Conservation (phyloP, 2,113 vertebrate genomes). For the Coregonus clupeaformis region DNA sequence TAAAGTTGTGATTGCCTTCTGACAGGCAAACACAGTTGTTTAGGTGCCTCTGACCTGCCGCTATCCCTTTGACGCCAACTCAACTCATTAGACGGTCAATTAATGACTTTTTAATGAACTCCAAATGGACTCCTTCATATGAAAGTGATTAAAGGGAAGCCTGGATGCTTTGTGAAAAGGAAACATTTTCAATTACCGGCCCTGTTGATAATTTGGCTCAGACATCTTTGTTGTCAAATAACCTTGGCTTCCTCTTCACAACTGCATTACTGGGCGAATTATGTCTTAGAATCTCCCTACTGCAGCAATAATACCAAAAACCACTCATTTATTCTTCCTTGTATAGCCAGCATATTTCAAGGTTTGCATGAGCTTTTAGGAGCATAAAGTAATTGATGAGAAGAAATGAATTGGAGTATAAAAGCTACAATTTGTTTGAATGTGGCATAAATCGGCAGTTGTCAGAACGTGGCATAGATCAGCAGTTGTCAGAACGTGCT, state of each 20-base stretch:
- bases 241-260: neutral
- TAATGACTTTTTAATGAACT: conserved; percentile 62
- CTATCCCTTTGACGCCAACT: conserved; percentile 12
- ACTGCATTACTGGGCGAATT: neutral
- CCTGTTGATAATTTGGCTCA: conserved; percentile 18
- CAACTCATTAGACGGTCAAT: conserved; percentile 31
- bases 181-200: conserved; percentile 14
- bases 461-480: no score
- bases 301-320: neutral
- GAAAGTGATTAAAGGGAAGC: conserved; percentile 39
- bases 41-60: conserved; percentile 10
- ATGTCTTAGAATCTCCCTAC: neutral
- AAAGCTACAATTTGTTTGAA: no score
- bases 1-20: conserved; percentile 10
- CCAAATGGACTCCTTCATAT: conserved; percentile 41
- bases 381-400: no score
- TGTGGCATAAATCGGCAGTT: no score
- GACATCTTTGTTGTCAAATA: conserved; percentile 23
- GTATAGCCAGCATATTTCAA: no score
- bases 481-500: no score
- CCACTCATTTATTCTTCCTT: no score
- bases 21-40: conserved; percentile 39
- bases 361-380: no score
- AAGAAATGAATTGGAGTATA: no score
- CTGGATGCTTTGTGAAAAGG: conserved; percentile 3